Evolutionary conservation across 2,113 vertebrate species (phyloP).

Genomic region (Seriola aureovittata): DNA sequence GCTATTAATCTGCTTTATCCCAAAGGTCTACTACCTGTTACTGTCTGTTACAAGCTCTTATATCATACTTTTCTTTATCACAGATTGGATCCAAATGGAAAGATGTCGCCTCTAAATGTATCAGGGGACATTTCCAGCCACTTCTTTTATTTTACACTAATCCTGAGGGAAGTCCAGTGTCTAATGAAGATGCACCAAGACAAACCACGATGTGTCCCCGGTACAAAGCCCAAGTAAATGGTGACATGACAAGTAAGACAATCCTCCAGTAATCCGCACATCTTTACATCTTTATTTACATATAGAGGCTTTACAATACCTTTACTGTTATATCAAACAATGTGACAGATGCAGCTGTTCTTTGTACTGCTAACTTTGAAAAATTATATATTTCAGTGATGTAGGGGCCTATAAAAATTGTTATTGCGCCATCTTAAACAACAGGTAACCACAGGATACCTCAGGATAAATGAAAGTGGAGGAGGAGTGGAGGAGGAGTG

Average conservation of each 20-base stretch:
- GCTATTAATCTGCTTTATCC: constrained; percentile 32
- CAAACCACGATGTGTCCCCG: constrained; percentile 93
- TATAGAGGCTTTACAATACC: background rate
- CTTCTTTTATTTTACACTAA: constrained; percentile 96
- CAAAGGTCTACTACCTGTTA: constrained; percentile 16
- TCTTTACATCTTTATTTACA: background rate
- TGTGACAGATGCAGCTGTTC: background rate
- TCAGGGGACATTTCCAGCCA: constrained; percentile 96
- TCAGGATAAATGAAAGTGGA: too few relatives aligned
- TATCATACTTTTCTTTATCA: constrained; percentile 1
- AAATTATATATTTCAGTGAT: too few relatives aligned
- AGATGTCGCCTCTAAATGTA: constrained; percentile 95
- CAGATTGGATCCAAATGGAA: constrained; percentile 98
- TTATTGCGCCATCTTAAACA: background rate
- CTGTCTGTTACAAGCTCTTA: constrained; percentile 28
- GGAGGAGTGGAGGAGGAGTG: too few relatives aligned
- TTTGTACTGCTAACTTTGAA: background rate
- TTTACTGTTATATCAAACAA: background rate
- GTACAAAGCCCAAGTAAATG: constrained; percentile 87
- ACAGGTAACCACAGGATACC: background rate
- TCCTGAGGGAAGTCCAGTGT: constrained; percentile 93
- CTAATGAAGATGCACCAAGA: constrained; percentile 93
- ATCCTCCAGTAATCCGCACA: background rate
- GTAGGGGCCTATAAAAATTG: too few relatives aligned
- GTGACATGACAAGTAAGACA: constrained; percentile 87